Evolutionary conservation across 2,888 invertebrate species (phyloP), one percentile per base, ranked within the genome.

Genomic region (Orgyia antiqua): DNA sequence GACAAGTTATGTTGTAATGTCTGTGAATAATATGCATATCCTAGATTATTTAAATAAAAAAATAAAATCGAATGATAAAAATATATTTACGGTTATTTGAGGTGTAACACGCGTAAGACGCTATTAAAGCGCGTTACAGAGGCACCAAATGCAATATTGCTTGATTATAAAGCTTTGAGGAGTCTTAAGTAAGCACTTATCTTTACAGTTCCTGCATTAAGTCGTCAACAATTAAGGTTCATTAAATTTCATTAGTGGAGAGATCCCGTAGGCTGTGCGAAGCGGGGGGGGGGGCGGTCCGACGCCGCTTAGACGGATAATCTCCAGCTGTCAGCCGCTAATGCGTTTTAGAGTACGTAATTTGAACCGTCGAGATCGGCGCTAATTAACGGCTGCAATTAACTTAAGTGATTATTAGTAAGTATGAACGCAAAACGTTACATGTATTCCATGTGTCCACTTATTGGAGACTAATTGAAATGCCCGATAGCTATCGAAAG

Each of bases 311-410:
- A 80, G 80, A 78, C 73, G 84, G 84, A 84, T 84, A 84, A 84
- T 86, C 84, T 84, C 76, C 80, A 80, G 74, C 84, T 86, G 84
- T 84, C 84, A 83, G 78, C 58, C 76, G 71, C 82, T 86, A 84
- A 86, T 84, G 84, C 83, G 80, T 86, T 86, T 86, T 86, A 86
- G 84, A 86, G 84, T 86, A 86, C 84, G 86, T 84, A 84, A 86
- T 86, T 86, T 86, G 86, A 86, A 79, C 82, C 82, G 77, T 76
- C 70, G 76, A 83, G 84, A 86, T 84, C 83, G 67, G 66, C 69
- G 69, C 82, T 82, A 84, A 84, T 86, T 84, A 86, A 83, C 80
- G 71, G 69, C 68, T 61, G 74, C 83, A 84, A 86, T 86, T 86
- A 84, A 79, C 71, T 75, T 79, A 82, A 86, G 86, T 86, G 83